These are phyloP conservation scores for Marmota monax DNA, from an alignment of 2,113 vertebrate genomes.

Conservation along the genomic window DNA sequence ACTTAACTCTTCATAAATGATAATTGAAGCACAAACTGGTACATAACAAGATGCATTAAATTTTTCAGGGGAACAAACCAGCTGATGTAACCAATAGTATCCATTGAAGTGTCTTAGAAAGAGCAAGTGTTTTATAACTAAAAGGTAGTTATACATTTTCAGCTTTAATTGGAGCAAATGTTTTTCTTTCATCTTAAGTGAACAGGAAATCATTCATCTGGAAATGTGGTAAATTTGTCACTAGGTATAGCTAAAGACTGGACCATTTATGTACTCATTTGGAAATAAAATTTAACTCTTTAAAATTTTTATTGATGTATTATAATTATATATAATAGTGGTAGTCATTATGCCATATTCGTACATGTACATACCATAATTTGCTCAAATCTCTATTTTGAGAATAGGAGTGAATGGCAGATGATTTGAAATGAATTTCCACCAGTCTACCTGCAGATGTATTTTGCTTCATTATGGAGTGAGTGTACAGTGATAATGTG, in stretches of 20 bases:
- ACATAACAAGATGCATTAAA: neutral
- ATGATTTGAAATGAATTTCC: neutral
- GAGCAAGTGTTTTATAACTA: neutral
- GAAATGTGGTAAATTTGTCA: neutral
- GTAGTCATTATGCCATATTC: no score
- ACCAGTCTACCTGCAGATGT: neutral
- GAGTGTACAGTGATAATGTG: neutral
- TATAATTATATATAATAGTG: no score
- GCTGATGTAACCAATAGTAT: neutral
- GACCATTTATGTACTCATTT: neutral
- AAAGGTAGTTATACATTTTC: neutral
- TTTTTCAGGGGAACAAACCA: neutral
- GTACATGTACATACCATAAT: no score
- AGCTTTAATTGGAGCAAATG: neutral
- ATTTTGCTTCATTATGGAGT: neutral
- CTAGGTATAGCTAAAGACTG: neutral
- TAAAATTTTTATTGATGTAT: neutral
- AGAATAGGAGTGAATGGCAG: neutral
- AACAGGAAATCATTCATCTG: neutral
- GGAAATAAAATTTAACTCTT: neutral
- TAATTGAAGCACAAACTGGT: neutral
- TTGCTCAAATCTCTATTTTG: neutral
- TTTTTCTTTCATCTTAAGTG: neutral
- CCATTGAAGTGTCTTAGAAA: neutral
- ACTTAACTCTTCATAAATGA: neutral